A percentile compares a stretch with the other conserved stretches of the same genome.
These are phyloP conservation scores for Galagoides demidoff DNA, from an alignment of 2,797 vertebrate genomes.

Conservation along the genomic window DNA sequence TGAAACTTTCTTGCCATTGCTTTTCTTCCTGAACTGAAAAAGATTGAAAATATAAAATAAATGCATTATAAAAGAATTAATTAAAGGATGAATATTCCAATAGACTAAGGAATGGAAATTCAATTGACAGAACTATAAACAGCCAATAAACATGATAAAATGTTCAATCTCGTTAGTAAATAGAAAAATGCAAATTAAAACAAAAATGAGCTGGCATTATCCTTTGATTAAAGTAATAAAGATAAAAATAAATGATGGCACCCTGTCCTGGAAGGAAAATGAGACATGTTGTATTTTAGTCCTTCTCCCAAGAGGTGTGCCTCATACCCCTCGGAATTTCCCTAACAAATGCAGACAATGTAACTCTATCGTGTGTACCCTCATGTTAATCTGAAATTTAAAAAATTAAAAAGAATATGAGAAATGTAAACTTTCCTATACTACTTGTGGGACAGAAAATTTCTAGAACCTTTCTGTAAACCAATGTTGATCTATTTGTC, in stretches of 20 bases:
- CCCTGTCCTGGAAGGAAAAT: background rate
- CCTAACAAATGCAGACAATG: no score
- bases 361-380: no score
- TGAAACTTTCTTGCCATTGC: background rate
- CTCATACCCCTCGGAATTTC: no score
- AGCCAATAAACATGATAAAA: slow-evolving; percentile 34
- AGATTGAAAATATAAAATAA: slow-evolving; percentile 18
- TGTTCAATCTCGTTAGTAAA: slow-evolving; percentile 24
- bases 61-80: slow-evolving; percentile 12
- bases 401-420: background rate
- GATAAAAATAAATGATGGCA: slow-evolving; percentile 12
- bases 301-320: no score
- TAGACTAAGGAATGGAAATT: background rate
- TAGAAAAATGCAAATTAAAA: slow-evolving; percentile 41
- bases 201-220: slow-evolving; percentile 54
- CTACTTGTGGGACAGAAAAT: background rate
- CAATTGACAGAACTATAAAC: background rate
- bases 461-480: background rate
- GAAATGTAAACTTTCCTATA: background rate
- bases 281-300: background rate
- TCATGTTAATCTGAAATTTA: no score
- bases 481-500: background rate
- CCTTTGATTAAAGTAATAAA: slow-evolving; percentile 43
- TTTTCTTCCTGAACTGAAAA: background rate
- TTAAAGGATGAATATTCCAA: background rate